phyloP scores from a whole-genome alignment of 2,888 invertebrate species.

The Pedicia rivosa region DNA sequence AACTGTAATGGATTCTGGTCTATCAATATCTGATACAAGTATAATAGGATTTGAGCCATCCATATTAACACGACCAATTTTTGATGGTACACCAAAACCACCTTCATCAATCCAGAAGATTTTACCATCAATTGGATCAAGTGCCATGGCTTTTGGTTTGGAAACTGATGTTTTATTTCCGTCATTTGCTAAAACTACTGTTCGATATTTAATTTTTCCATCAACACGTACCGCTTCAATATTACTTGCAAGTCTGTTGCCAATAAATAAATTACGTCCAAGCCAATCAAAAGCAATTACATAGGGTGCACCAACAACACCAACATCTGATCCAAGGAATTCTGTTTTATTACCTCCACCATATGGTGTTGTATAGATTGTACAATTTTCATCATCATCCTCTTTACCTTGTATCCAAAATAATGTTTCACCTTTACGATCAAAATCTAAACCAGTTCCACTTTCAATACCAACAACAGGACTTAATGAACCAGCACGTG shows the following conservation, averaged over 20 bases:
- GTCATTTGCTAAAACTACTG: constrained; percentile 78
- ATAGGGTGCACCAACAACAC: constrained; percentile 82
- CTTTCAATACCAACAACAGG: constrained; percentile 80
- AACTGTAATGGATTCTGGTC: constrained; percentile 72
- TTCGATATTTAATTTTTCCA: constrained; percentile 66
- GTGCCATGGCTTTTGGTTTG: constrained; percentile 68
- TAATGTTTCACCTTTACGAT: constrained; percentile 65
- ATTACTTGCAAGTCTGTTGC: constrained; percentile 76
- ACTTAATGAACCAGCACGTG: constrained; percentile 60
- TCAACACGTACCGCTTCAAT: constrained; percentile 80
- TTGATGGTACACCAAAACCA: constrained; percentile 72
- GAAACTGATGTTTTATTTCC: constrained; percentile 75
- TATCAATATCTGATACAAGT: constrained; percentile 49
- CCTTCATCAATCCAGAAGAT: constrained; percentile 96
- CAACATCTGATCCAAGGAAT: constrained; percentile 63
- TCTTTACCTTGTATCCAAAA: constrained; percentile 76
- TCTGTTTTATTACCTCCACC: constrained; percentile 72
- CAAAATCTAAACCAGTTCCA: constrained; percentile 82
- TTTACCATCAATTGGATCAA: constrained; percentile 88
- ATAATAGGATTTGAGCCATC: constrained; percentile 71
- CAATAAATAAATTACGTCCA: constrained; percentile 85
- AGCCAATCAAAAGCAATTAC: constrained; percentile 94
- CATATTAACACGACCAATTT: constrained; percentile 85
- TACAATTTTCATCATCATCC: constrained; percentile 70
- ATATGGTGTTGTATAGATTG: constrained; percentile 69